Evolutionary conservation across 2,113 vertebrate species (phyloP), one percentile per base, ranked within the genome.

Genomic region (Anguilla rostrata): DNA sequence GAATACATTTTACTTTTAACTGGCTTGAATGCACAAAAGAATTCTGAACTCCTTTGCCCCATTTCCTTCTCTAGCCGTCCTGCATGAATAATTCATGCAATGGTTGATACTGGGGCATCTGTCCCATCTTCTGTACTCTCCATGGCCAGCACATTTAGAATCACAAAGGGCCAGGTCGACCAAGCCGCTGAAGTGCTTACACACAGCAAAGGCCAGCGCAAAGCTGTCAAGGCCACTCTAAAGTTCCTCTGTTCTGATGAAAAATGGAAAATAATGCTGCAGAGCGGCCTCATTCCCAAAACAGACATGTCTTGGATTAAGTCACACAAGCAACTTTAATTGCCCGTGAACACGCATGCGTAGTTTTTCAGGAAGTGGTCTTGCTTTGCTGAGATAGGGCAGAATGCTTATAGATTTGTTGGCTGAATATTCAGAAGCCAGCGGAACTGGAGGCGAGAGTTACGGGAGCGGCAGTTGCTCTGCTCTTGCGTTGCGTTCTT

Each of bases 1-100:
- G 16, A 78, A 63, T 78, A 85, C 46, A 66, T 79, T 66, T 85
- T 39, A 43, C 49, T 71, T 29, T 85, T 79, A 43, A 78, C 53
- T 85, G 29, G 6, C 41, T 29, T 16, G 71, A 79, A 83, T 60
- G 14, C n/a, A 20, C 39, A 22, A 14, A 6, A 1, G 41, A 41
- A 11, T 81, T 81, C 15, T 26, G n/a, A 18, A 20, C n/a, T 84
- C 39, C 43, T 78, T 71, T 78, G 60, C 41, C 71, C 40, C 7
- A 39, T 22, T 56, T 9, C n/a, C n/a, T 34, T 9, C 26, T 34
- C 26, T n/a, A 34, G 12, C 71, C 22, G 12, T n/a, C n/a, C 71
- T 14, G 71, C 11, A 39, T 56, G 29, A 53, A 78, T 85, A 78
- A 85, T 53, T 85, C 15, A 78, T 78, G 71, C 26, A 20, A 26